Percentiles rank a stretch among this genome's conserved stretches.
Evolutionary conservation across 2,113 vertebrate genomes (phyloP).

Genomic region (Eulacestoma nigropectus): DNA sequence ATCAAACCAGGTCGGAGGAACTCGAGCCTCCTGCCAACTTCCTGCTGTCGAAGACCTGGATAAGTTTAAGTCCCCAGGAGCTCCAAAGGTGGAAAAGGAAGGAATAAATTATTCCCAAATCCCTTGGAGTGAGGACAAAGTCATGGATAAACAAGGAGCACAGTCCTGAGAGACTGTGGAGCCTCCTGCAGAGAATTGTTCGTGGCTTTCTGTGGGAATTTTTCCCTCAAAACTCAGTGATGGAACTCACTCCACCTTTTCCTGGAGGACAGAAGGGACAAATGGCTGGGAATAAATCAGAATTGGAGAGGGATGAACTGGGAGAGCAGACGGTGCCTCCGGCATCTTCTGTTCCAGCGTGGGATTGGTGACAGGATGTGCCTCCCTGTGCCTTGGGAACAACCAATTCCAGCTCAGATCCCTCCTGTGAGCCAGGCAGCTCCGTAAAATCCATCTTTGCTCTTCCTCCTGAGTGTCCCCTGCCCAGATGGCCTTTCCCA

Average conservation of each 20-base stretch:
- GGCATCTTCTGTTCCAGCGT: not conserved
- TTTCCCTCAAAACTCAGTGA: not conserved
- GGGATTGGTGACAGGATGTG: not conserved
- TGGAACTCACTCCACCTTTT: not conserved
- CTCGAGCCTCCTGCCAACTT: too few relatives aligned
- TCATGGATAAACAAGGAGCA: not conserved
- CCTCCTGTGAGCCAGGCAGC: not conserved
- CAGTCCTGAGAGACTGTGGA: not conserved
- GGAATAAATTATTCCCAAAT: not conserved
- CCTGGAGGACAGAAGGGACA: not conserved
- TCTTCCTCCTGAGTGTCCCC: not conserved
- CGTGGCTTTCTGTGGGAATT: not conserved
- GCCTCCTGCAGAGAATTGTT: not conserved
- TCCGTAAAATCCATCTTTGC: not conserved
- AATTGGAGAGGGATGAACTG: not conserved
- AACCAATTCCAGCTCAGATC: not conserved
- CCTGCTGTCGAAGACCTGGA: too few relatives aligned
- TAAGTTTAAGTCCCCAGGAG: not conserved
- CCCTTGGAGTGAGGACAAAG: not conserved
- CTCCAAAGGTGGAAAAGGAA: not conserved
- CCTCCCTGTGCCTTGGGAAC: not conserved
- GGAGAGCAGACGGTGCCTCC: not conserved
- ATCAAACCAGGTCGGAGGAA: not conserved
- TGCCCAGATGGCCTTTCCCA: not conserved
- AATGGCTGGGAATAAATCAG: not conserved